Evolutionary conservation across 2,888 invertebrate species (phyloP).

Genomic region (Punctoribates punctum): DNA sequence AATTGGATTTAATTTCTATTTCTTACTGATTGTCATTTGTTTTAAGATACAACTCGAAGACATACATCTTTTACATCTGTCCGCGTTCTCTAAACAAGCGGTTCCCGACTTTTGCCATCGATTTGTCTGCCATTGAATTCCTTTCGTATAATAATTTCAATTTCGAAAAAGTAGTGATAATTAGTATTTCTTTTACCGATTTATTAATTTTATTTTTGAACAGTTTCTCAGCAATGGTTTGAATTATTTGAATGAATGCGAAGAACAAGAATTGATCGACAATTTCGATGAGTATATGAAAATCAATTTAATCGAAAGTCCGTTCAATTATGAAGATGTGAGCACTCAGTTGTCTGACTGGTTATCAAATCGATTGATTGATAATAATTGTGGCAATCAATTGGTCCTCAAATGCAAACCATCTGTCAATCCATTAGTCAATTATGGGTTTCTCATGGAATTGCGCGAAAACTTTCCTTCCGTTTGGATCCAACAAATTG

Average conservation of each 20-base stretch:
- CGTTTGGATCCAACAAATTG: slow-evolving; percentile 15
- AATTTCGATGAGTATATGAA: slow-evolving; percentile 26
- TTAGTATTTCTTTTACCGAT: not conserved
- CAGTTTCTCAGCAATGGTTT: slow-evolving; percentile 68
- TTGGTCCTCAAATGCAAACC: slow-evolving; percentile 35
- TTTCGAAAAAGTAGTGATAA: slow-evolving; percentile 68
- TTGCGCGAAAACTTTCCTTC: not conserved
- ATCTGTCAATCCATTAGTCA: slow-evolving; percentile 18
- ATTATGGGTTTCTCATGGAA: slow-evolving; percentile 25
- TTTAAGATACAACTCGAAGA: slow-evolving; percentile 59
- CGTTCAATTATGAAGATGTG: not conserved
- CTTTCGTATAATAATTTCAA: slow-evolving; percentile 59
- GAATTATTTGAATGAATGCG: slow-evolving; percentile 61
- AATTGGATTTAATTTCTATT: not conserved
- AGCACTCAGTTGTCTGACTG: not conserved
- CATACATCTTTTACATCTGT: slow-evolving; percentile 67
- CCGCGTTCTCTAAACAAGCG: slow-evolving; percentile 63
- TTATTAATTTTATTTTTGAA: not conserved
- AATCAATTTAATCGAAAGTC: slow-evolving; percentile 1
- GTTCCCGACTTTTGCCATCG: slow-evolving; percentile 63
- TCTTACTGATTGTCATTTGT: slow-evolving; percentile 25
- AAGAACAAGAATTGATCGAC: slow-evolving; percentile 49
- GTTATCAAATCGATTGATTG: not conserved
- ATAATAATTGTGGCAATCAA: slow-evolving; percentile 28
- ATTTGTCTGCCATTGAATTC: slow-evolving; percentile 65